Conservation (phyloP, 2,888 invertebrate species). For the Oscheius sp. region DNA sequence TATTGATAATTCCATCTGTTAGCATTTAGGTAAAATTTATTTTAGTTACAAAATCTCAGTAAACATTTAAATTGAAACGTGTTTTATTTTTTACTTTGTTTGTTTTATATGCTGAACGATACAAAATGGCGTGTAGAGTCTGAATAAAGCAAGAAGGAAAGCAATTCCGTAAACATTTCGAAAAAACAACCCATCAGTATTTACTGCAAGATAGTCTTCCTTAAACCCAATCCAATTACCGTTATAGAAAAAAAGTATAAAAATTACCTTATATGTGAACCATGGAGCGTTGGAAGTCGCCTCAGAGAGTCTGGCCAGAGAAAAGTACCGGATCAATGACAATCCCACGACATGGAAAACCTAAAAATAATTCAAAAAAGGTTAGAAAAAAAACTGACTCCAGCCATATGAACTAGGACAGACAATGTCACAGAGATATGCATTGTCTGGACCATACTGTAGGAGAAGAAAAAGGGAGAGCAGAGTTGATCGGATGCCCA, state of each 20-base stretch:
- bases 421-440: conserved; percentile 61
- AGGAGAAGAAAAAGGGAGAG: conserved; percentile 56
- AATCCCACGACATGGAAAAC: conserved; percentile 67
- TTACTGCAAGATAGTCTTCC: neutral
- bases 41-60: too few relatives aligned
- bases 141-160: too few relatives aligned
- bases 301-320: conserved; percentile 50
- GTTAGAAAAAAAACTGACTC: conserved; percentile 35
- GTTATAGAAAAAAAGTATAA: neutral
- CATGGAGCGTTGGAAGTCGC: conserved; percentile 59
- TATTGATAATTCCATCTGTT: too few relatives aligned
- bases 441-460: conserved; percentile 51
- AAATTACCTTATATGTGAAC: conserved; percentile 59
- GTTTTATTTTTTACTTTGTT: too few relatives aligned
- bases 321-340: conserved; percentile 63
- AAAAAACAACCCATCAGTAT: too few relatives aligned
- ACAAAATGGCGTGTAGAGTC: too few relatives aligned
- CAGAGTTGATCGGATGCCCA: conserved; percentile 63
- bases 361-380: neutral
- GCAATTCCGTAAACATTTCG: too few relatives aligned
- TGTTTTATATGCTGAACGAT: too few relatives aligned
- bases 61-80: too few relatives aligned
- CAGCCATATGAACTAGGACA: conserved; percentile 66
- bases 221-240: too few relatives aligned
- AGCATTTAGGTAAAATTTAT: too few relatives aligned